phyloP scores from a whole-genome alignment of 1,140 invertebrate species.

The Tetramorium simillimum region DNA sequence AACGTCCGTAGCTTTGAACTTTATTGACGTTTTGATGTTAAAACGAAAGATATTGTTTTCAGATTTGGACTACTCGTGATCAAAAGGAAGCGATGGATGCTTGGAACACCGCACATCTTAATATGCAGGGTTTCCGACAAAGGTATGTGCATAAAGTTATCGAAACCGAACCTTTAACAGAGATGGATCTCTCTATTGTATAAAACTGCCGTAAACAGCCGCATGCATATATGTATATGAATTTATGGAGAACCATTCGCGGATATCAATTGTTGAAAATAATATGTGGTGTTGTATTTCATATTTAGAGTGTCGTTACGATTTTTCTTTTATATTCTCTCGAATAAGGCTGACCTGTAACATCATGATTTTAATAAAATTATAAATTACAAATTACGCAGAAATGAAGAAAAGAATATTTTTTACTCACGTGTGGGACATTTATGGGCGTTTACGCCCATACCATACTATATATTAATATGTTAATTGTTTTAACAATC shows the following conservation, averaged over 20 bases:
- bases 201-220: not conserved
- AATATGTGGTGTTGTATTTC: not conserved
- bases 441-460: too few relatives aligned
- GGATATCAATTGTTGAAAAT: not conserved
- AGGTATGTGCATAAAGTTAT: constrained; percentile 13
- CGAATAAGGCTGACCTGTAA: not conserved
- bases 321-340: not conserved
- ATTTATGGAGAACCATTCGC: constrained; percentile 10
- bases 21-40: not conserved
- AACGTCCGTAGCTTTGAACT: not conserved
- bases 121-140: constrained; percentile 21
- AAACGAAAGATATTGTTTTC: not conserved
- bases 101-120: not conserved
- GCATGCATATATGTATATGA: constrained; percentile 1
- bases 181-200: not conserved
- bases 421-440: not conserved
- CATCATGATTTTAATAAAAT: constrained; percentile 20
- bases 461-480: too few relatives aligned
- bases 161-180: constrained; percentile 3
- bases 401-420: not conserved
- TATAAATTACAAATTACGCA: not conserved
- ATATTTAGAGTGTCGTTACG: not conserved
- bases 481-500: too few relatives aligned
- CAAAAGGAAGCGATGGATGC: not conserved
- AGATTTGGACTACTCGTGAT: not conserved